Evolutionary conservation across 2,888 invertebrate species (phyloP).

Genomic region (Diarsia mendica): DNA sequence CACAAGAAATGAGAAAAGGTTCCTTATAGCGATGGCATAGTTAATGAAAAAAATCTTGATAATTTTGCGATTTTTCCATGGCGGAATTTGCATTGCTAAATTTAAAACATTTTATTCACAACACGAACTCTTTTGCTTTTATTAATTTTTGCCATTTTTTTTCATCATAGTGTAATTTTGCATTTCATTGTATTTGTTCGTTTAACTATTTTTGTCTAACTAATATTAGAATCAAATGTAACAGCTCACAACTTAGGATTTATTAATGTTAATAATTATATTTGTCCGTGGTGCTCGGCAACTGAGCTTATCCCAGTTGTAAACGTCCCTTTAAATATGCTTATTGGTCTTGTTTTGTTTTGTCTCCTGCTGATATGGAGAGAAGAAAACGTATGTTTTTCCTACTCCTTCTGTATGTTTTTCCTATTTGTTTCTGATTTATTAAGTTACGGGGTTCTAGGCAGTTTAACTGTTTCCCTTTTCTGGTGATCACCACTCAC

Average conservation of each 20-base stretch:
- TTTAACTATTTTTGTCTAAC: neutral
- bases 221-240: neutral
- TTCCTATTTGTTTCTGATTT: too few species aligned
- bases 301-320: neutral
- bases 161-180: neutral
- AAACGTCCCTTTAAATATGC: neutral
- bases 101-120: neutral
- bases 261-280: neutral
- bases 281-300: neutral
- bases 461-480: too few species aligned
- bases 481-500: too few species aligned
- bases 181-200: neutral
- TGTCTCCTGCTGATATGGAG: neutral
- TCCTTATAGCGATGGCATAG: conserved; percentile 15
- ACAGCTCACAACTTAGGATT: neutral
- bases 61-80: conserved; percentile 1
- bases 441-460: too few species aligned
- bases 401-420: too few species aligned
- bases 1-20: conserved; percentile 28
- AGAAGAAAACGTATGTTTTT: neutral
- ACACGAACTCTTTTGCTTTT: neutral
- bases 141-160: neutral
- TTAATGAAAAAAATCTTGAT: conserved; percentile 51
- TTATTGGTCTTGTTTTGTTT: neutral
- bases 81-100: conserved; percentile 1